phyloP scores from a whole-genome alignment of 2,113 vertebrate species.

The Prionailurus viverrinus region DNA sequence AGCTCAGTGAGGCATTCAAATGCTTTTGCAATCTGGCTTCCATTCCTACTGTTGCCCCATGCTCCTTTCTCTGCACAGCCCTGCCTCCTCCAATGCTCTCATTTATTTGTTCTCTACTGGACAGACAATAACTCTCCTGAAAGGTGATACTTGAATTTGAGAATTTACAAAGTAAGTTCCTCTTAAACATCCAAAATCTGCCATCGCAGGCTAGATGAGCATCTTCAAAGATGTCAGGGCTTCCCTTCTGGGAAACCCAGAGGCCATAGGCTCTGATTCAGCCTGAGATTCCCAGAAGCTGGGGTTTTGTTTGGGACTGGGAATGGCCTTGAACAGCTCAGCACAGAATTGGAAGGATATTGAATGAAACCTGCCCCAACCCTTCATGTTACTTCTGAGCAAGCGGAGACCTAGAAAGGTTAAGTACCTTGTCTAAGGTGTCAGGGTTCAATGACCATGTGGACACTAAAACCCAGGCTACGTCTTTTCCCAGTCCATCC shows the following conservation, averaged over 20 bases:
- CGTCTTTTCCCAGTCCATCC: neutral
- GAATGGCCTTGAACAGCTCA: neutral
- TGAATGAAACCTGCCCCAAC: neutral
- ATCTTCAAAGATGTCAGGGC: neutral
- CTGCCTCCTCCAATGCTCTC: neutral
- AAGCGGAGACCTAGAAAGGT: neutral
- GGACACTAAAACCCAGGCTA: neutral
- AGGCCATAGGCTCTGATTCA: neutral
- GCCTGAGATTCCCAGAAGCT: neutral
- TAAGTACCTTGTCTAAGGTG: neutral
- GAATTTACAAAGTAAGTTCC: neutral
- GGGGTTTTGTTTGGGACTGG: neutral
- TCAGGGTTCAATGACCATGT: neutral
- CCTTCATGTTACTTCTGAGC: neutral
- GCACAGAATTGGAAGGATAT: neutral
- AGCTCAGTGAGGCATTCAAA: neutral
- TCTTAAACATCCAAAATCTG: neutral
- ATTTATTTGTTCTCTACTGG: neutral
- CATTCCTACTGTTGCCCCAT: neutral
- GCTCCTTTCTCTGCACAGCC: neutral
- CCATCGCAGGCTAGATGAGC: neutral
- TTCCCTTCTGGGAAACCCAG: neutral
- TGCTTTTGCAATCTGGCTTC: neutral
- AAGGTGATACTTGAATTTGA: constrained; percentile 13
- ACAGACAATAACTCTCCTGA: neutral